These are phyloP conservation scores for Echeneis naucrates DNA, from an alignment of 2,797 vertebrate genomes.

Conservation along the genomic window DNA sequence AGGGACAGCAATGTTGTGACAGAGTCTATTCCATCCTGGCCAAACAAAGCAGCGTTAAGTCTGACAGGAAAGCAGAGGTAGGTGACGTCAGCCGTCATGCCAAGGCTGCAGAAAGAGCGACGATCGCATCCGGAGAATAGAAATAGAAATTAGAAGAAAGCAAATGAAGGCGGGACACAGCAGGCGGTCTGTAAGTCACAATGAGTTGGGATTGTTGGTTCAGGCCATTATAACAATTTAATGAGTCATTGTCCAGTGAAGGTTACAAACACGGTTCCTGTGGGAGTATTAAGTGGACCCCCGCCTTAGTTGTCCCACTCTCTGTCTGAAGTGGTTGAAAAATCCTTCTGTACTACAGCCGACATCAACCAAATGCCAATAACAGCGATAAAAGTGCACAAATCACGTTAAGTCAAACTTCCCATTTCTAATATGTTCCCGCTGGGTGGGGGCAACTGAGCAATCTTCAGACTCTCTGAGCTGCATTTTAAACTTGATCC, in stretches of 20 bases:
- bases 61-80: constrained; percentile 42
- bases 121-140: constrained; percentile 75
- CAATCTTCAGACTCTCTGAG: not conserved
- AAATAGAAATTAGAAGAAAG: constrained; percentile 82
- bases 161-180: constrained; percentile 61
- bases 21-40: constrained; percentile 23
- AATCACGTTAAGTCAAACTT: not conserved
- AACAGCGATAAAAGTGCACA: not conserved
- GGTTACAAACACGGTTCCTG: constrained; percentile 32
- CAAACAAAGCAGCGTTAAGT: too few species aligned
- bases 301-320: not conserved
- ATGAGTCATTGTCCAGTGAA: constrained; percentile 30
- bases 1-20: constrained; percentile 4
- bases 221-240: constrained; percentile 30
- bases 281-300: not conserved
- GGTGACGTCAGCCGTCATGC: constrained; percentile 47
- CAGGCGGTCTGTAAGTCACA: constrained; percentile 41
- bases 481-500: not conserved
- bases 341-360: not conserved
- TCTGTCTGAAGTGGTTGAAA: not conserved
- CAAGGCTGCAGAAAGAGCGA: constrained; percentile 63
- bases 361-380: not conserved
- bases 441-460: not conserved
- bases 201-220: constrained; percentile 36
- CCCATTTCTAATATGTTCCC: not conserved